Percentiles rank a stretch among this genome's conserved stretches.
Evolutionary conservation across 2,888 invertebrate genomes (phyloP).

Genomic region (Theretra japonica): DNA sequence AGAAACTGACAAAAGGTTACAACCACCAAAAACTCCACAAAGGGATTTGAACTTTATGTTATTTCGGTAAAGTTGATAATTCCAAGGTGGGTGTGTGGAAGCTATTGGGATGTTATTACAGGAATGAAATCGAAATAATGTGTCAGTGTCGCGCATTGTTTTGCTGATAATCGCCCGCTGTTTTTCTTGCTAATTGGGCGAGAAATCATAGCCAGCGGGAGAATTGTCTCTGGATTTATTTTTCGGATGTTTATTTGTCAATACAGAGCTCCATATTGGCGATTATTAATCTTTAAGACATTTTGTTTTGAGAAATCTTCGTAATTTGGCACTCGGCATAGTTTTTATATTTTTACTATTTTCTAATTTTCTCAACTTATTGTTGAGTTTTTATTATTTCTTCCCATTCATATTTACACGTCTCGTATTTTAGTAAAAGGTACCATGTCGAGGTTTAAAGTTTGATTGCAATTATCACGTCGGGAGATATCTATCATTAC

Average conservation of each 20-base stretch:
- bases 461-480: too few relatives aligned
- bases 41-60: constrained; percentile 30
- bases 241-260: constrained; percentile 3
- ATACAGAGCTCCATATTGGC: neutral
- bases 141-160: constrained; percentile 69
- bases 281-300: too few relatives aligned
- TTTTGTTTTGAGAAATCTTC: too few relatives aligned
- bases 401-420: too few relatives aligned
- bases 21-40: neutral
- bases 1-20: constrained; percentile 30
- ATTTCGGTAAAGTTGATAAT: neutral
- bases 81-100: neutral
- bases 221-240: constrained; percentile 38
- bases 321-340: too few relatives aligned
- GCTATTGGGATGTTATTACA: constrained; percentile 40
- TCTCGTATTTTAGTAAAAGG: too few relatives aligned
- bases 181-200: constrained; percentile 80
- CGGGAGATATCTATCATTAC: neutral
- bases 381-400: too few relatives aligned
- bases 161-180: constrained; percentile 66
- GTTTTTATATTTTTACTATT: too few relatives aligned
- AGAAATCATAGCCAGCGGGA: constrained; percentile 67
- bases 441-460: too few relatives aligned
- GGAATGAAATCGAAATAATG: constrained; percentile 69
- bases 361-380: too few relatives aligned